Evolutionary conservation across 2,113 vertebrate genomes (phyloP).

Genomic region (Lepus americanus): DNA sequence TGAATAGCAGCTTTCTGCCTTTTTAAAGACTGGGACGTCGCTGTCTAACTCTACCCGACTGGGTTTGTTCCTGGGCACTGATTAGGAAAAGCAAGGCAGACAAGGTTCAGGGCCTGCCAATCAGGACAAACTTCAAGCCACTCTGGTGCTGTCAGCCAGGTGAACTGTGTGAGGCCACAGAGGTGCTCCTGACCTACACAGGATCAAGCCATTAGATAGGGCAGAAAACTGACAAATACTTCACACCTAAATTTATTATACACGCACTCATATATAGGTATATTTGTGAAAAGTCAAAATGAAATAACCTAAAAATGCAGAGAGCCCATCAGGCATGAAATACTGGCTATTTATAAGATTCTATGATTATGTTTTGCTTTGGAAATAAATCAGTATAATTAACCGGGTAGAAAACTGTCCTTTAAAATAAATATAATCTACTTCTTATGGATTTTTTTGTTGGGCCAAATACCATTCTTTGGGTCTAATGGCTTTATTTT

Average conservation of each 20-base stretch:
- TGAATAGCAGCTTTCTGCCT: not conserved
- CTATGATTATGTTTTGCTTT: conserved; percentile 58
- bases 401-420: conserved; percentile 5
- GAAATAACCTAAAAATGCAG: conserved; percentile 43
- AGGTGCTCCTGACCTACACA: not conserved
- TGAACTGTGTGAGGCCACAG: not conserved
- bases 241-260: not conserved
- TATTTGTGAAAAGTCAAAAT: conserved; percentile 40
- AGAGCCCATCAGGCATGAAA: conserved; percentile 31
- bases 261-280: not conserved
- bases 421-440: not conserved
- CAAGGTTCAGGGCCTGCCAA: not conserved
- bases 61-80: not conserved
- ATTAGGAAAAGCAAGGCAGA: not conserved
- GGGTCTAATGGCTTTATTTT: conserved; percentile 69
- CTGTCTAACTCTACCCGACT: not conserved
- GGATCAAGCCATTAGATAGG: not conserved
- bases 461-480: conserved; percentile 11
- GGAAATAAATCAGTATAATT: conserved; percentile 47
- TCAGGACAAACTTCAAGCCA: conserved; percentile 15
- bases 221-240: not conserved
- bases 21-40: not conserved
- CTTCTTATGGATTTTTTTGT: conserved; percentile 39
- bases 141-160: not conserved
- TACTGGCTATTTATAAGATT: conserved; percentile 47